Evolutionary conservation across 1,140 invertebrate genomes (phyloP), one percentile per base, ranked within the genome.

Genomic region (Lethocerus indicus): DNA sequence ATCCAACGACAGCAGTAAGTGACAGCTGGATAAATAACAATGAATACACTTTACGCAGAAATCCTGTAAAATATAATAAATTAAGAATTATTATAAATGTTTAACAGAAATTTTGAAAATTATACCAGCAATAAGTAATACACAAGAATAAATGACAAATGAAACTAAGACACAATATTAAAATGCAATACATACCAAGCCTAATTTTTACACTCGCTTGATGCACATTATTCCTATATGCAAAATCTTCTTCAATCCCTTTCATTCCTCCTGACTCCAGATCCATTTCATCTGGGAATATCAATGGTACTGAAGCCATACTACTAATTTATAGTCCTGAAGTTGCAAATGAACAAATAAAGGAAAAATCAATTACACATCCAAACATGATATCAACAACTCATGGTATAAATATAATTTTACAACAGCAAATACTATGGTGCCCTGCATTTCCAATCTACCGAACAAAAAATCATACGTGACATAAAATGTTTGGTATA

Each of bases 21-120:
- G 84, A 62, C 24, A 89, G 68, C 62, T 89, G 86, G 18, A 79
- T 67, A 21, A 73, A 74, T 14, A 89, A 64, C 18, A 89, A 71
- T 2, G 81, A 78, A 67, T 87, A 89, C 3, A 89, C 86, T 63
- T 89, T 89, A n/a, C 84, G 71, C 40, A 89, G 69, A 59, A 89
- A 89, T 2, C 66, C 68, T 70, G 50, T 9, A 60, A 59, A 50
- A 50, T 35, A 41, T 39, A 47, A 39, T 43, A 35, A 40, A 36
- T 5, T 36, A 39, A 6, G 3, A 25, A 4, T 21, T 29, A 14
- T 7, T 50, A 21, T 32, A 6, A 23, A 37, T 39, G 5, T 26
- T 7, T 23, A 49, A 2, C n/a, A n/a, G 7, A 24, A 53, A 25
- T 1, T 42, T 53, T 6, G 12, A 14, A 14, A 49, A 20, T n/a